Evolutionary conservation across 2,888 invertebrate genomes (phyloP), one percentile per base, ranked within the genome.

Genomic region (Choristoneura rosaceana): DNA sequence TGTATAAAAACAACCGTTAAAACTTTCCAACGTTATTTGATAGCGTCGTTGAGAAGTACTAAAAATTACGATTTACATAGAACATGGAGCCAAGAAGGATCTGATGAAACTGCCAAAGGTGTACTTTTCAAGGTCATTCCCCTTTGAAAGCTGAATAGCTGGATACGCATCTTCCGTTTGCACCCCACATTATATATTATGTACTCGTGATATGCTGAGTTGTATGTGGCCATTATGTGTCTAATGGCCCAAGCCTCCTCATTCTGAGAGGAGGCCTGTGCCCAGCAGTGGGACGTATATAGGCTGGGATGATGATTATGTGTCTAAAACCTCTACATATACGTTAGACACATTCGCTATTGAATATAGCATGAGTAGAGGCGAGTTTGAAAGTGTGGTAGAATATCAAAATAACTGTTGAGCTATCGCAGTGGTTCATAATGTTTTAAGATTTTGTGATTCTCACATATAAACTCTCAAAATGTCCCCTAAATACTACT

Each of bases 11-110:
- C 67, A 66, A 17, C 38, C 71, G n/a, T 61, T 15, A 41, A 25
- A 60, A 61, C 38, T 71, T 55, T 33, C 14, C 55, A 66, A 15
- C 60, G 70, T 61, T 60, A 66, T 66, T 71, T 71, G 55, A 67
- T 62, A 55, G 61, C 67, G 17, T 15, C 45, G 64, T 64, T 50
- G 17, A 58, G 58, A 65, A 58, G 67, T 47, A 67, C 55, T 69
- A 55, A 71, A 62, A 65, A 67, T 71, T n/a, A 7, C 14, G 43
- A 71, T 71, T 71, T 55, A 67, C 67, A 71, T 71, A 55, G 66
- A 71, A 71, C 55, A 62, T 55, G 61, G 60, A 55, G 66, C 70
- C 7, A 66, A 71, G 66, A 62, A 25, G 66, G 14, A 67, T 67
- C 55, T 62, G 62, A 67, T 67, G 47, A 34, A 45, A 62, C 38